Conservation (phyloP, 2,113 vertebrate species). For the Chrysochloris asiatica region DNA sequence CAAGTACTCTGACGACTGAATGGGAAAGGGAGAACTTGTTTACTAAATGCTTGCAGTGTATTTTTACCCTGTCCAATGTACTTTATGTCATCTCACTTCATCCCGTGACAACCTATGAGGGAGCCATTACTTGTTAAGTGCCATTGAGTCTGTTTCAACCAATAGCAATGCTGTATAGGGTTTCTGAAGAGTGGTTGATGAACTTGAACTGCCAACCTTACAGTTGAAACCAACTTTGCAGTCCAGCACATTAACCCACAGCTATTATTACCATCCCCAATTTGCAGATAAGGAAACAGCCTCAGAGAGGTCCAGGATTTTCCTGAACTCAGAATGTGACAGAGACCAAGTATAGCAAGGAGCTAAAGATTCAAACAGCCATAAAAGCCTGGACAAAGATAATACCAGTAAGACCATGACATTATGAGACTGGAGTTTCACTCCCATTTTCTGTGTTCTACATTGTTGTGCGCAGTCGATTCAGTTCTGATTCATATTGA, state of each 20-base stretch:
- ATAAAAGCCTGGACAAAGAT: background rate
- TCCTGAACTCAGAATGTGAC: background rate
- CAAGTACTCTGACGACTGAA: background rate
- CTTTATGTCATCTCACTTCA: background rate
- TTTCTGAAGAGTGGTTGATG: no score
- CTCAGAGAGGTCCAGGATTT: background rate
- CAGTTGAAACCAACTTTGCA: no score
- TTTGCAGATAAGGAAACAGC: background rate
- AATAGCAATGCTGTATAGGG: no score
- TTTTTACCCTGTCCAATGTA: background rate
- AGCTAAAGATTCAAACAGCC: background rate
- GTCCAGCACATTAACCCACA: no score
- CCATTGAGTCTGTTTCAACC: no score
- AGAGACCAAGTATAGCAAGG: background rate
- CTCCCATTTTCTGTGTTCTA: background rate
- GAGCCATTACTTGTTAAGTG: no score
- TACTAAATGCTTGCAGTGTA: background rate
- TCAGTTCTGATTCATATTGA: no score
- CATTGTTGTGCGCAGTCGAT: no score
- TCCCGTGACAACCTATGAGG: background rate
- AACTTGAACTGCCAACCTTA: no score
- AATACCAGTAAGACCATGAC: background rate
- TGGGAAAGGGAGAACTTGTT: rapidly evolving
- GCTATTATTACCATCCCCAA: no score
- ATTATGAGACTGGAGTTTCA: background rate